Evolutionary conservation across 2,797 vertebrate species (phyloP), one percentile per base, ranked within the genome.

Genomic region (Alosa sapidissima): DNA sequence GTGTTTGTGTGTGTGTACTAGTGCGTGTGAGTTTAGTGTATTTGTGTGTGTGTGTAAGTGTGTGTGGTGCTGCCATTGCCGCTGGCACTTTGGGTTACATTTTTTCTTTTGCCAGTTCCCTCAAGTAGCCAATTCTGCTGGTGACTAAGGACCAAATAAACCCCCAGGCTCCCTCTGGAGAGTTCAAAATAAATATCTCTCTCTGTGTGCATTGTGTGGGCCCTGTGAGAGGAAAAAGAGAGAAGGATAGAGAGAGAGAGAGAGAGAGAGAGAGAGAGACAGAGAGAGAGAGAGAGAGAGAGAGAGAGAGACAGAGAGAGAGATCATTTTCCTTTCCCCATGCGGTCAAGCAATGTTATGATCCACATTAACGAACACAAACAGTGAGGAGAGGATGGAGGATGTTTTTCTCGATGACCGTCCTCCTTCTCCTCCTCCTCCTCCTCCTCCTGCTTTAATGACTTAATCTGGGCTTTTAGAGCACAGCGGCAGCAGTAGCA

Each of bases 391-490:
- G 60, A 62, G n/a, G 58, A 62, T 24, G 21, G n/a, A 24, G 58
- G 58, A 78, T 47, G 72, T 78, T 78, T 78, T 78, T 41, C 16
- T 47, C 36, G 16, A 47, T 19, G 16, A 16, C 72, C 9, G 6
- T 47, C 33, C 65, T 72, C 65, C 13, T 28, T n/a, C 28, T 36
- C 65, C 65, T 72, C 65, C 65, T 75, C 68, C 36, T 75, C 36
- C 68, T 75, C 33, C 68, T 78, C 14, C 72, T 78, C 72, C 72
- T 78, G 19, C 41, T 78, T 75, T 82, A 55, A 58, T 84, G 36
- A 82, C 81, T 84, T 82, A 78, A 84, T 86, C 81, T 86, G 48
- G 52, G 82, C 81, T 85, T 85, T 86, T 84, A 82, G 45, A 78
- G 36, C 19, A 1, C 72, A 78, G 14, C 36, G 21, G 14, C 65